Base-by-base conservation (phyloP, 2,797 vertebrate species). In the Protosalanx chinensis region DNA sequence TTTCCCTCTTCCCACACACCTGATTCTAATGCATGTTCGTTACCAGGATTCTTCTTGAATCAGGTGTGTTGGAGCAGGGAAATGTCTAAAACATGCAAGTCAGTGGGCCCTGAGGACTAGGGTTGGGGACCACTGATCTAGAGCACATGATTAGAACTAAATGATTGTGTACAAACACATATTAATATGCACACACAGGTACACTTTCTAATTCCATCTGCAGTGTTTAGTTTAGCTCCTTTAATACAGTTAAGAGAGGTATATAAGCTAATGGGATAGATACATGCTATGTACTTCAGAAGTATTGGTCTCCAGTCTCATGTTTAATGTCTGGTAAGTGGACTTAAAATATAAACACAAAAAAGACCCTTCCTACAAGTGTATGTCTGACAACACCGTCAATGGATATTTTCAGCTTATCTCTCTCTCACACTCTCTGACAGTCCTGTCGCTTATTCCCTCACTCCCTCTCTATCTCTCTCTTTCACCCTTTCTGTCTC, bases 301-400 rank as follows among this genome's bases (percentile, higher is more conserved):
- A 59, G 49, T 6, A 7, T 41, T 57, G 76, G 78, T 73, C 65
- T 72, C 78, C 76, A 67, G 67, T 61, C 30, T 33, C 12, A 73
- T 56, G 63, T 46, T 78, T 35, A 35, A 76, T 65, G 68, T 84
- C 81, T 88, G 46, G 66, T n/a, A 27, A 84, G 18, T 71, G 32
- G 61, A 51, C 53, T 46, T 33, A 53, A 67, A 66, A 51, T 53
- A 57, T 33, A 53, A 67, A 66, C 63, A 53, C 67, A 68, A 73
- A 56, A 46, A 56, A n/a, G 1, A n/a, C 51, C 51, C 15, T 16
- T n/a, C 51, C n/a, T 56, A 56, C 51, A 3, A 46, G 41, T 13
- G 7, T 46, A n/a, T 56, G 51, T 16, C 16, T 53, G 51, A 53
- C 49, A 2, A 53, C 15, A 16, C 49, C 16, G 49, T 15, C 16